Evolutionary conservation across 2,113 vertebrate species (phyloP).

Genomic region (Pseudorasbora parva): DNA sequence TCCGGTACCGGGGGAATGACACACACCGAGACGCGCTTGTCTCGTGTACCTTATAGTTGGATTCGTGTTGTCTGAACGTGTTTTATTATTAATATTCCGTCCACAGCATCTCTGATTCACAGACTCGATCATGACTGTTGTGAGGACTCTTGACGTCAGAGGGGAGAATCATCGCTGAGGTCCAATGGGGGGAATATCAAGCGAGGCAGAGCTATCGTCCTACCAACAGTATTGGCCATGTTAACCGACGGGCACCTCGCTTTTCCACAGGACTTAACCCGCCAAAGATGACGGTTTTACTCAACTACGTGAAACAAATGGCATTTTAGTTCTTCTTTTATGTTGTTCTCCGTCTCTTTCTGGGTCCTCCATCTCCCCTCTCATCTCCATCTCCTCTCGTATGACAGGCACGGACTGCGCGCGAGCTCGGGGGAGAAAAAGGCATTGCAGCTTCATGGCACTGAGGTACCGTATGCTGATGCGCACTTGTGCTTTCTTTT

Average conservation of each 20-base stretch:
- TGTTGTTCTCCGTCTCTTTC: slow-evolving; percentile 2
- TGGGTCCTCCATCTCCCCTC: slow-evolving; percentile 11
- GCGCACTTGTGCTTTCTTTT: slow-evolving; percentile 34
- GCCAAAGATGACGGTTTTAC: slow-evolving; percentile 56
- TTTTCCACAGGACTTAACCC: slow-evolving; percentile 62
- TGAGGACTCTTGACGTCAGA: slow-evolving; percentile 84
- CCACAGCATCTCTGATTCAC: slow-evolving; percentile 63
- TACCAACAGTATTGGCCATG: slow-evolving; percentile 72
- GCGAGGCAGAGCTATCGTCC: slow-evolving; percentile 71
- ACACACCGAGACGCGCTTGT: slow-evolving; percentile 1
- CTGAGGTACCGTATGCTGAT: slow-evolving; percentile 55
- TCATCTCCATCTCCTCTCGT: slow-evolving; percentile 41
- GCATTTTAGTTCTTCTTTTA: slow-evolving; percentile 43
- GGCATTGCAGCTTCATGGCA: slow-evolving; percentile 60
- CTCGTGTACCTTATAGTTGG: slow-evolving; percentile 6
- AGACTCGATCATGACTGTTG: slow-evolving; percentile 79
- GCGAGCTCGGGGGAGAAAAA: slow-evolving; percentile 40
- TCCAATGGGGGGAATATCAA: slow-evolving; percentile 76
- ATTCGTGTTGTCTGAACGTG: slow-evolving; percentile 31
- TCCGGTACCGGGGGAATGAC: slow-evolving; percentile 20
- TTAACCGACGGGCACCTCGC: slow-evolving; percentile 69
- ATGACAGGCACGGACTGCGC: slow-evolving; percentile 47
- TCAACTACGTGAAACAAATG: slow-evolving; percentile 25
- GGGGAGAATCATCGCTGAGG: slow-evolving; percentile 80
- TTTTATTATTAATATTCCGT: slow-evolving; percentile 57